Evolutionary conservation across 2,888 invertebrate genomes (phyloP).

Genomic region (Strigamia crassipes): DNA sequence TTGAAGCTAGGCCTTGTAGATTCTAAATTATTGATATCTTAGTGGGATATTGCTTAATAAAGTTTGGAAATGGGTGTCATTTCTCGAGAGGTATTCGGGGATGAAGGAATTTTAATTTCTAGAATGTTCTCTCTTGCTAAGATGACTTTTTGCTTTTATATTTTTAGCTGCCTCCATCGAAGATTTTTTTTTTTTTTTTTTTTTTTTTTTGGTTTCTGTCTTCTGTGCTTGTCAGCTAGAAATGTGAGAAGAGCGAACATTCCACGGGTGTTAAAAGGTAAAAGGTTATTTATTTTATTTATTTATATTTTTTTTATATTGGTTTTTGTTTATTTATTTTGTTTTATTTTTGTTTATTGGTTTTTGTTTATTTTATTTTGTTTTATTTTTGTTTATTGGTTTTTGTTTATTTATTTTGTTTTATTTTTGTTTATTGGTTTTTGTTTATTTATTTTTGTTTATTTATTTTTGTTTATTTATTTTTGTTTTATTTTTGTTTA

Average conservation of each 20-base stretch:
- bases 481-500: no score
- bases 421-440: no score
- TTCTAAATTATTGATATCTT: constrained; percentile 18
- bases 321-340: not conserved
- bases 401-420: no score
- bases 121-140: constrained; percentile 35
- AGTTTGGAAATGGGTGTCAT: not conserved
- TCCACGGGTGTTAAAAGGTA: not conserved
- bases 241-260: not conserved
- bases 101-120: constrained; percentile 25
- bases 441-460: no score
- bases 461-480: no score
- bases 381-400: no score
- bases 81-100: not conserved
- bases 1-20: constrained; percentile 14
- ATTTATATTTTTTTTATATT: not conserved
- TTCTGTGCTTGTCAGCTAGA: not conserved
- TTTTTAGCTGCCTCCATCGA: constrained; percentile 33
- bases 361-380: no score
- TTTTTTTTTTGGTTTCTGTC: not conserved
- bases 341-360: not conserved
- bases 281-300: not conserved
- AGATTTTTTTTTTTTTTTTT: not conserved
- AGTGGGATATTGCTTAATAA: not conserved
- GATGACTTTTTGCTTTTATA: constrained; percentile 35